Base-by-base conservation (phyloP, 2,888 invertebrate species). In the Lochmaea capreae region DNA sequence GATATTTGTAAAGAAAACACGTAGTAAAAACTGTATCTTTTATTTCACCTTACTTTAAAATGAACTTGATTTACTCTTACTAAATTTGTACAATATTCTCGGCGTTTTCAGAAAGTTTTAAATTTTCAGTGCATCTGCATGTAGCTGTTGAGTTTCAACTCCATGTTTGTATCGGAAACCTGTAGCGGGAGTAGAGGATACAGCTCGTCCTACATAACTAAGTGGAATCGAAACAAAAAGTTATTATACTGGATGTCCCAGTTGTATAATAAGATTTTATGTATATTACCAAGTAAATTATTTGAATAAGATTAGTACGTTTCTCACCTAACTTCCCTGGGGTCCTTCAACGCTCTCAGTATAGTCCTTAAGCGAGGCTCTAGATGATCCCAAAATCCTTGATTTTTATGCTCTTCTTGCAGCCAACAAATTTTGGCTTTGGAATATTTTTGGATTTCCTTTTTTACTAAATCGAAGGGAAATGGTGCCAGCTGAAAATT, bases 321-420 rank as follows among this genome's bases (percentile, higher is more conserved):
- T 57, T 59, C 65, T 61, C 89, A 96, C 95, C 90, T 88, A 83
- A 96, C 89, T 78, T 91, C 90, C 81, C 93, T 92, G 6, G 33
- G n/a, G 46, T 71, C 71, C 12, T 65, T 65, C 82, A 92, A 89
- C 84, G 93, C 92, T 84, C 92, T 93, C 81, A 96, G 89, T 77
- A 96, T 91, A 10, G 95, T 96, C 77, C 93, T 90, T 89, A 97
- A 93, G 79, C 97, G 90, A 0, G 97, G 97, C 86, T 95, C 94
- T 71, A 97, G 92, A 87, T 97, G 97, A 65, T 91, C 90, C 97
- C 97, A 98, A 11, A 93, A 91, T 74, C 98, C 98, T 88, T 93
- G 93, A 89, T 97, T 97, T 89, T 98, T 97, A 88, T 96, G 97
- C 85, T 98, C 98, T 88, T 98, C 98, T 88, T 98, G 98, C 67